Percentiles rank a stretch among this genome's conserved stretches.
Conservation (phyloP, 2,797 vertebrate genomes). For the Sylvilagus floridanus region DNA sequence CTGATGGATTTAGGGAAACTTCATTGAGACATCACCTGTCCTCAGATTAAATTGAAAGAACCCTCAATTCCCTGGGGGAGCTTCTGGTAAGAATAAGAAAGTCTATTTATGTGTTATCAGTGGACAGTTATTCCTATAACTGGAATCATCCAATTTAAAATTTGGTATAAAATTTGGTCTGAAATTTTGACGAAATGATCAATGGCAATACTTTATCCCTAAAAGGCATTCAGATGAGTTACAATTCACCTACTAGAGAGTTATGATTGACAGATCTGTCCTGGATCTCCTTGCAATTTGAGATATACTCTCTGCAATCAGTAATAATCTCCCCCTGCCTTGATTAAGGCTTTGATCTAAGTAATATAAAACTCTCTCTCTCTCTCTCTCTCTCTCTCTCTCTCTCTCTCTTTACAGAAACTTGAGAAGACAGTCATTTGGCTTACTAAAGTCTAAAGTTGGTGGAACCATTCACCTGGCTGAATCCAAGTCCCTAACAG, state of each 20-base stretch:
- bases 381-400: no score
- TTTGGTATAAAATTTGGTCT: background rate
- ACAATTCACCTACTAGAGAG: background rate
- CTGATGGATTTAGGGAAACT: background rate
- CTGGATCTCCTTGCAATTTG: background rate
- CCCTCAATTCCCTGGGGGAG: background rate
- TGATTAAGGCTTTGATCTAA: background rate
- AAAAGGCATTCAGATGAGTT: background rate
- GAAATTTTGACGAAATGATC: background rate
- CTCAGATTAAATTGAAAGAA: background rate
- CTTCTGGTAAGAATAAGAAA: background rate
- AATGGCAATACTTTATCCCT: background rate
- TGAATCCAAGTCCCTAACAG: background rate
- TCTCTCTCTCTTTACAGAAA: background rate
- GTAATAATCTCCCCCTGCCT: background rate
- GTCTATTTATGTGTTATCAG: background rate
- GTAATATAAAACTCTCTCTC: background rate
- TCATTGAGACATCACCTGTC: background rate
- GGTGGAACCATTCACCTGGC: background rate
- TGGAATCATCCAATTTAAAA: background rate
- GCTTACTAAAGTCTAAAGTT: background rate
- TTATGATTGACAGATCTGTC: background rate
- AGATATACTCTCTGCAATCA: background rate
- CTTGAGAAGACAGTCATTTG: background rate
- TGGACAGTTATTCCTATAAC: background rate